Conservation (phyloP, 1,140 invertebrate species). For the Rhyzopertha dominica region DNA sequence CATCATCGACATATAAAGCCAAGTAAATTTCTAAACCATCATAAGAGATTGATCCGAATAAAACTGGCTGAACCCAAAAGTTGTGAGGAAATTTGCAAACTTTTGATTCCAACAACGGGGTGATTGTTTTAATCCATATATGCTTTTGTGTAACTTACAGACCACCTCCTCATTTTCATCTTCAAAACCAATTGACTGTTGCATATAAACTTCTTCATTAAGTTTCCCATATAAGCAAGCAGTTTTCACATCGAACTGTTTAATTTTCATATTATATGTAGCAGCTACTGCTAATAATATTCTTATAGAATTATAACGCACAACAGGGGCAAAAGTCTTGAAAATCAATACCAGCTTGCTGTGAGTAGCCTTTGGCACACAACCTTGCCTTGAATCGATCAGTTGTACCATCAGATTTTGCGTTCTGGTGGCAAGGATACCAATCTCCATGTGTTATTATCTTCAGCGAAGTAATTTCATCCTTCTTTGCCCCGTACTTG, state of each 20-base stretch:
- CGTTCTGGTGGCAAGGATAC: constrained; percentile 31
- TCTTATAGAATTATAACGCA: constrained; percentile 41
- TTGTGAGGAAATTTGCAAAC: constrained; percentile 29
- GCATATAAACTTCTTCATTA: constrained; percentile 46
- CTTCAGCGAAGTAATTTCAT: constrained; percentile 39
- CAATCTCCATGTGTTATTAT: constrained; percentile 42
- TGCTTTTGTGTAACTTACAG: constrained; percentile 39
- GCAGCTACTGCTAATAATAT: constrained; percentile 43
- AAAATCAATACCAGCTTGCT: constrained; percentile 43
- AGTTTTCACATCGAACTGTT: constrained; percentile 47
- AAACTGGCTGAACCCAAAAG: constrained; percentile 37
- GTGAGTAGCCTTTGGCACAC: constrained; percentile 41
- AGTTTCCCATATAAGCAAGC: constrained; percentile 46
- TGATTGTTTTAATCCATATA: no score
- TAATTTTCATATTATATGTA: constrained; percentile 35
- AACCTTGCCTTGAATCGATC: constrained; percentile 36
- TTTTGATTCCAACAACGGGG: constrained; percentile 41
- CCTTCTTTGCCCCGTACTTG: constrained; percentile 40
- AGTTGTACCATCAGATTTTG: constrained; percentile 18
- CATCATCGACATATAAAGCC: constrained; percentile 50
- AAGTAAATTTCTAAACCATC: constrained; percentile 35
- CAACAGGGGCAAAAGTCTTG: constrained; percentile 44
- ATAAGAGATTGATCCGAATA: constrained; percentile 32
- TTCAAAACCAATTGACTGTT: constrained; percentile 38
- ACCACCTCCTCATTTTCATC: constrained; percentile 35